phyloP scores from a whole-genome alignment of 2,113 vertebrate genomes.

The Erinaceus europaeus region DNA sequence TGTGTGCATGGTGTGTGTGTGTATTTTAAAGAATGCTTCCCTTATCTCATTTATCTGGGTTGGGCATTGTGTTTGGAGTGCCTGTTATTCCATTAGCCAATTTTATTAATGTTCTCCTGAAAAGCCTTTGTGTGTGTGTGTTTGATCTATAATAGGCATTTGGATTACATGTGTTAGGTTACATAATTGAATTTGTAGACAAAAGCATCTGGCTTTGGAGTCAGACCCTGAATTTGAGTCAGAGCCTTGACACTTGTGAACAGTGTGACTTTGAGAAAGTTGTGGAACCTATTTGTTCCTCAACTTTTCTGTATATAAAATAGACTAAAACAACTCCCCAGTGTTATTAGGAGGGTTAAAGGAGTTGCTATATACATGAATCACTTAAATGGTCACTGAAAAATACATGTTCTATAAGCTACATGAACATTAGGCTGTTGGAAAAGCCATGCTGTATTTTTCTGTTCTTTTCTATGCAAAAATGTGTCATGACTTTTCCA shows the following conservation, averaged over 20 bases:
- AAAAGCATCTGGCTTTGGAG: not conserved
- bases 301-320: not conserved
- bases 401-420: not conserved
- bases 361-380: not conserved
- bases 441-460: too few species aligned
- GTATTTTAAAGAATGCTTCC: not conserved
- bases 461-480: too few species aligned
- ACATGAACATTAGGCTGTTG: too few species aligned
- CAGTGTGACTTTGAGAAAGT: not conserved
- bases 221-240: not conserved
- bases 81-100: not conserved
- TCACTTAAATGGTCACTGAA: not conserved
- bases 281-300: not conserved
- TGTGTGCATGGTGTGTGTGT: not conserved
- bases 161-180: not conserved
- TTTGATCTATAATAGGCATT: not conserved
- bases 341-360: not conserved
- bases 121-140: not conserved
- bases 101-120: not conserved
- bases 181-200: not conserved
- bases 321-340: not conserved
- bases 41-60: not conserved
- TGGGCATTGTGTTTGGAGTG: not conserved
- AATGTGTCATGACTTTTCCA: too few species aligned
- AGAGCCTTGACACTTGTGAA: not conserved